phyloP scores from a whole-genome alignment of 2,797 vertebrate genomes.

The Cyprinodon diabolis region DNA sequence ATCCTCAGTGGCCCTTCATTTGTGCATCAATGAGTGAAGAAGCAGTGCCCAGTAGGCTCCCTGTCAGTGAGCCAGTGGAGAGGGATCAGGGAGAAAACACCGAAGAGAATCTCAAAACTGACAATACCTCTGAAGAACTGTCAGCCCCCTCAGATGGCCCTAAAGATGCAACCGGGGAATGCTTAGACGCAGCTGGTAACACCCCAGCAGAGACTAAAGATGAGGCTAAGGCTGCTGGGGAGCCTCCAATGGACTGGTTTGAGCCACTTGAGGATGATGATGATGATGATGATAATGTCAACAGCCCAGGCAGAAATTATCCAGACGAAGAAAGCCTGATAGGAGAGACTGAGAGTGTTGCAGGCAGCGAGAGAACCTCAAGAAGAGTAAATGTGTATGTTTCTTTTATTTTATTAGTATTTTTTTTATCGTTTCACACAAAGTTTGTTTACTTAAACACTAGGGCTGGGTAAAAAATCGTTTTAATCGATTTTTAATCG shows the following conservation, averaged over 20 bases:
- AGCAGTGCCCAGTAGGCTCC: background rate
- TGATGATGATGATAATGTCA: constrained; percentile 44
- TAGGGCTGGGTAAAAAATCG: no score
- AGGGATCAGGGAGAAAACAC: constrained; percentile 27
- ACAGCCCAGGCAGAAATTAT: constrained; percentile 50
- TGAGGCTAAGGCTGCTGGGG: constrained; percentile 28
- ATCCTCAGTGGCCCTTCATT: constrained; percentile 8
- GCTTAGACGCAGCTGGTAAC: background rate
- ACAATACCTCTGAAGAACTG: background rate
- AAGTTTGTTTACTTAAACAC: no score
- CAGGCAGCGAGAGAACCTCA: constrained; percentile 58
- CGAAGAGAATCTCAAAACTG: constrained; percentile 27
- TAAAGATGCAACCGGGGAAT: background rate
- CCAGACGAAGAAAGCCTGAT: constrained; percentile 72
- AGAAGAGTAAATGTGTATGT: constrained; percentile 63
- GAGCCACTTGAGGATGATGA: constrained; percentile 82
- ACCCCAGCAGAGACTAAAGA: constrained; percentile 1
- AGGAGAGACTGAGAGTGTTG: constrained; percentile 74
- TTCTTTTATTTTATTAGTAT: background rate
- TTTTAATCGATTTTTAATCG: no score
- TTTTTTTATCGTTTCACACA: background rate
- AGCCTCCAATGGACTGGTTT: constrained; percentile 79
- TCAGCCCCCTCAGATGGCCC: constrained; percentile 3
- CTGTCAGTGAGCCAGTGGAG: constrained; percentile 27
- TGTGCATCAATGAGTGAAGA: constrained; percentile 60